These are phyloP conservation scores for Eupsilia transversa DNA, from an alignment of 2,888 invertebrate species.

Conservation along the genomic window DNA sequence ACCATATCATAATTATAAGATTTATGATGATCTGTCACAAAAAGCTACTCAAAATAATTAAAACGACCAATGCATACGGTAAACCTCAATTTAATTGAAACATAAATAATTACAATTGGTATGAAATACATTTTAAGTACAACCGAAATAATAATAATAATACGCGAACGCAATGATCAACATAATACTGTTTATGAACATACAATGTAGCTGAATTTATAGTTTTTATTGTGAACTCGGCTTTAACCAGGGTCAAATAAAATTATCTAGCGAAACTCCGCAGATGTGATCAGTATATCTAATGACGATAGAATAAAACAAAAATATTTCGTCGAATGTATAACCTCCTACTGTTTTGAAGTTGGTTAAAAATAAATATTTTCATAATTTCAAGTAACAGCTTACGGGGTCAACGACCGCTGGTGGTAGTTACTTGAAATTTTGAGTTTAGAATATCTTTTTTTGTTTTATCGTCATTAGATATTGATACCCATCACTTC, in stretches of 20 bases:
- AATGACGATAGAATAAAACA: too few relatives aligned
- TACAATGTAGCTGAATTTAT: slow-evolving; percentile 42
- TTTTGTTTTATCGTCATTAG: background rate
- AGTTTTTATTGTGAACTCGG: slow-evolving; percentile 7
- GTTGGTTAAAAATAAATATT: too few relatives aligned
- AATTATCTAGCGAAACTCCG: background rate
- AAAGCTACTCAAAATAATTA: background rate
- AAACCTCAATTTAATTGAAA: slow-evolving; percentile 71
- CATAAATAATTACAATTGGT: slow-evolving; percentile 68
- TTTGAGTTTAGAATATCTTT: background rate
- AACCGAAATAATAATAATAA: slow-evolving; percentile 51
- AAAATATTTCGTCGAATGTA: background rate
- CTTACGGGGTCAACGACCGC: background rate
- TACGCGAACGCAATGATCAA: slow-evolving; percentile 57
- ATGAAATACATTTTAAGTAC: slow-evolving; percentile 66
- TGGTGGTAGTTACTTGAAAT: background rate
- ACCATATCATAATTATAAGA: background rate
- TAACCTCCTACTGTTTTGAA: background rate
- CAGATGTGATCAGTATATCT: background rate
- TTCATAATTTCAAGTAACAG: background rate
- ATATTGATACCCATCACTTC: background rate
- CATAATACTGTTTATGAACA: slow-evolving; percentile 70
- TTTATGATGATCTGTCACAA: background rate
- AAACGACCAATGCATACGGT: slow-evolving; percentile 61
- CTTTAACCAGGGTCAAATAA: background rate